Evolutionary conservation across 2,797 vertebrate species (phyloP).

Genomic region (Orestias chungarensis): DNA sequence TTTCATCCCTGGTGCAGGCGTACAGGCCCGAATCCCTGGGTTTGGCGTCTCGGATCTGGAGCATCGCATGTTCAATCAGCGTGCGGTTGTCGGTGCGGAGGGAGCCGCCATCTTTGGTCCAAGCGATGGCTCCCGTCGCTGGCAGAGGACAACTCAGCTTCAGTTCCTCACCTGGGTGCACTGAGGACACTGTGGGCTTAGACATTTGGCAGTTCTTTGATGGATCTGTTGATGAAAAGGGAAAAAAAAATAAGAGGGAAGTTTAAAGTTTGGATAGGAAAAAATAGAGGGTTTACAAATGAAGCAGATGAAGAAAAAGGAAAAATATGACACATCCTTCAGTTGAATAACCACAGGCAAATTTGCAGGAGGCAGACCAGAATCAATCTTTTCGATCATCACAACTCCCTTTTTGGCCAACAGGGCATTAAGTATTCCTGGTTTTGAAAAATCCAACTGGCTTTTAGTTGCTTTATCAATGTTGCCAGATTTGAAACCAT

Average conservation of each 20-base stretch:
- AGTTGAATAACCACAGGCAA: slow-evolving; percentile 47
- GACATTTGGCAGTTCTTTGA: slow-evolving; percentile 98
- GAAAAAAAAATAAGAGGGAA: slow-evolving; percentile 24
- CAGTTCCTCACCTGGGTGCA: slow-evolving; percentile 92
- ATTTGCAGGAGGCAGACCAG: slow-evolving; percentile 64
- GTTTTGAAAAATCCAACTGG: background rate
- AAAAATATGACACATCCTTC: slow-evolving; percentile 64
- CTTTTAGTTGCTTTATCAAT: slow-evolving; percentile 12
- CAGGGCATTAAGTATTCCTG: slow-evolving; percentile 9
- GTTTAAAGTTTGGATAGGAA: slow-evolving; percentile 37
- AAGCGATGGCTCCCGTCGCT: slow-evolving; percentile 88
- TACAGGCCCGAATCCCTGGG: slow-evolving; percentile 97
- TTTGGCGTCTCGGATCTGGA: slow-evolving; percentile 93
- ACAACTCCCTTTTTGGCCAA: slow-evolving; percentile 16
- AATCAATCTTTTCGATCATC: slow-evolving; percentile 22
- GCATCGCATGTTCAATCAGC: slow-evolving; percentile 92
- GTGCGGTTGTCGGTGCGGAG: slow-evolving; percentile 95
- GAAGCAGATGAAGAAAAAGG: too few relatives aligned
- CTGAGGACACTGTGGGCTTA: slow-evolving; percentile 91
- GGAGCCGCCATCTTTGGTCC: slow-evolving; percentile 97
- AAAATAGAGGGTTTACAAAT: slow-evolving; percentile 63
- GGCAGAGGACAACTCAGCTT: slow-evolving; percentile 92
- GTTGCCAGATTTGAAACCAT: slow-evolving; percentile 31
- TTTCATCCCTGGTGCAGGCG: slow-evolving; percentile 89
- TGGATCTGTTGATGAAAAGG: slow-evolving; percentile 84